Evolutionary conservation across 2,113 vertebrate genomes (phyloP).

Genomic region (Petroica traversi): DNA sequence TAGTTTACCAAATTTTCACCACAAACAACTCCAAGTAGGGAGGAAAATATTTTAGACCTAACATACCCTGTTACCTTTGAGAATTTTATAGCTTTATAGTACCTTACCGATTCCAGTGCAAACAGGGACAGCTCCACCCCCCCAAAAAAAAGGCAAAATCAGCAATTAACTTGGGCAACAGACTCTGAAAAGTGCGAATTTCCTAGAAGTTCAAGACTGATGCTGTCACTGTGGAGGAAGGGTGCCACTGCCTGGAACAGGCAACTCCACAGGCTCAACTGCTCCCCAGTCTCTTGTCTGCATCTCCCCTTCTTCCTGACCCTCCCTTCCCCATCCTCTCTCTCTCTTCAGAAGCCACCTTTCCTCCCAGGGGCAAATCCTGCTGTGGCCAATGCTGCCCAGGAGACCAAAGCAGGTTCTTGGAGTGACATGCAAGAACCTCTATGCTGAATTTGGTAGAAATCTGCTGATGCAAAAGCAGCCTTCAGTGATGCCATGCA

Average conservation of each 20-base stretch:
- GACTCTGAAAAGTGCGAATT: not conserved
- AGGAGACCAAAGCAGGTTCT: not conserved
- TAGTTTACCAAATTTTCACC: not conserved
- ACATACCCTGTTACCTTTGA: not conserved
- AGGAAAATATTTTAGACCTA: not conserved
- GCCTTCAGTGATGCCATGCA: not conserved
- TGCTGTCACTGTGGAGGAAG: not conserved
- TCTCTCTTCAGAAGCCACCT: not conserved
- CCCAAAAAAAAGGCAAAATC: not conserved
- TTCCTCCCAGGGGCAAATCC: not conserved
- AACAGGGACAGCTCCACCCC: not conserved
- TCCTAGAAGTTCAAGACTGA: not conserved
- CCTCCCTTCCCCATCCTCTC: not conserved
- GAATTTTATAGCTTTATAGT: not conserved
- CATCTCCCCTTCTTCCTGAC: not conserved
- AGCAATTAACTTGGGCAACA: not conserved
- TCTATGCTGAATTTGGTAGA: not conserved
- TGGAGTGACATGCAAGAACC: not conserved
- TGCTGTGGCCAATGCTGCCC: accelerated
- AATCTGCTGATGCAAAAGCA: not conserved
- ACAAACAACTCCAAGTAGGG: not conserved
- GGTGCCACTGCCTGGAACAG: not conserved
- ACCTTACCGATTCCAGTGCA: not conserved
- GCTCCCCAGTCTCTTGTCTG: not conserved
- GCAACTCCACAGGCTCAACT: not conserved